phyloP scores from a whole-genome alignment of 2,797 vertebrate species.

The Nannoperca obscura region DNA sequence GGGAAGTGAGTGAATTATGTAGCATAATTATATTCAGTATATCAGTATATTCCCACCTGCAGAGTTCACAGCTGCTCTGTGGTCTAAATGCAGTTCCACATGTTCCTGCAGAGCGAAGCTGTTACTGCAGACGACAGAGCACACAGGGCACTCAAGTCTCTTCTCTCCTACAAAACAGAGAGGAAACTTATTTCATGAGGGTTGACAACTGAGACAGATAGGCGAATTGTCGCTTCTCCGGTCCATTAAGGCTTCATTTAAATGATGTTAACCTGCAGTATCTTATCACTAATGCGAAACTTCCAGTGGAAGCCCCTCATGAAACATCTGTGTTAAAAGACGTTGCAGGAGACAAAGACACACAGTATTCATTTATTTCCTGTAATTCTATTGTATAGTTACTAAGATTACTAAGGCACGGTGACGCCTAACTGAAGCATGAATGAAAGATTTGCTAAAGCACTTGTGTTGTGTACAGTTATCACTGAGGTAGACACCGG shows the following conservation, averaged over 20 bases:
- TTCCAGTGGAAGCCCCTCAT: no score
- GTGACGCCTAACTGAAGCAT: background rate
- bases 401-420: background rate
- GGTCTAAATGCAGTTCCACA: constrained; percentile 82
- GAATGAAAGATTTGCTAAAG: background rate
- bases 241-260: no score
- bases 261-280: no score
- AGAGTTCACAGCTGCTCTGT: constrained; percentile 16
- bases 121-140: constrained; percentile 67
- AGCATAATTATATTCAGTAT: no score
- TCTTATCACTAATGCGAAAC: no score
- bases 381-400: background rate
- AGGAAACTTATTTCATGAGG: background rate
- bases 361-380: no score
- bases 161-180: constrained; percentile 52
- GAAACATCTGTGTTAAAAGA: no score
- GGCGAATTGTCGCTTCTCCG: no score
- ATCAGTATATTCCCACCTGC: constrained; percentile 48
- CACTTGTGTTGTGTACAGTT: background rate
- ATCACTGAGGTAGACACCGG: background rate
- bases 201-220: background rate
- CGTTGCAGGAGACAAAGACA: no score
- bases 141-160: constrained; percentile 76
- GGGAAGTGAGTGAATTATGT: background rate
- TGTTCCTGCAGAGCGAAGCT: constrained; percentile 79